Conservation (phyloP, 2,113 vertebrate species). For the Tachuris rubrigastra region DNA sequence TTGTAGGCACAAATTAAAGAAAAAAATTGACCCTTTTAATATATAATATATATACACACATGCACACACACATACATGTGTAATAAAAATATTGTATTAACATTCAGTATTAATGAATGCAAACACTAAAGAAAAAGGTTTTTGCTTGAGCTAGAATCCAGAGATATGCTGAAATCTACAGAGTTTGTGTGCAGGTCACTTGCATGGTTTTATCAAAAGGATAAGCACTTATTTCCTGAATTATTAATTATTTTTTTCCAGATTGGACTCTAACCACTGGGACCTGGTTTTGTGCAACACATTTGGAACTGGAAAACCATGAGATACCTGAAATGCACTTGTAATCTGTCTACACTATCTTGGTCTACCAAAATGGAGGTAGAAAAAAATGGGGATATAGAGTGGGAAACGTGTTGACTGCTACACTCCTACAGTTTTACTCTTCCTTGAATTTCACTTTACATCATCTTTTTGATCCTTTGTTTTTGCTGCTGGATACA, state of each 20-base stretch:
- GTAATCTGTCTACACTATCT: background rate
- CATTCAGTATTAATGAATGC: background rate
- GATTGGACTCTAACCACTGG: background rate
- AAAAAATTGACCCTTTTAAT: background rate
- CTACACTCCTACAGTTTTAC: background rate
- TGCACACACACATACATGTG: background rate
- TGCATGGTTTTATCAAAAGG: background rate
- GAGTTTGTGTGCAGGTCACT: background rate
- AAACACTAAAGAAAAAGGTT: background rate
- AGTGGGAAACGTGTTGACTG: background rate
- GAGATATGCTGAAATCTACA: background rate
- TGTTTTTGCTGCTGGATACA: background rate
- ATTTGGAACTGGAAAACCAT: background rate
- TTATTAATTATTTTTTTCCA: background rate
- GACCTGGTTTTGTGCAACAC: background rate
- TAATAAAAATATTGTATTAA: background rate
- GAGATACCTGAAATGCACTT: background rate
- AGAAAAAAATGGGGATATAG: background rate
- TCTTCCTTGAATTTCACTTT: background rate
- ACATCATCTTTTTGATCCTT: background rate
- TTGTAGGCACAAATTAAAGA: background rate
- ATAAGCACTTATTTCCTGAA: background rate
- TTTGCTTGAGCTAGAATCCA: background rate
- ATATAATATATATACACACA: background rate
- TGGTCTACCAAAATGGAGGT: background rate